phyloP scores from a whole-genome alignment of 2,888 invertebrate genomes.

The Ophion costatus region DNA sequence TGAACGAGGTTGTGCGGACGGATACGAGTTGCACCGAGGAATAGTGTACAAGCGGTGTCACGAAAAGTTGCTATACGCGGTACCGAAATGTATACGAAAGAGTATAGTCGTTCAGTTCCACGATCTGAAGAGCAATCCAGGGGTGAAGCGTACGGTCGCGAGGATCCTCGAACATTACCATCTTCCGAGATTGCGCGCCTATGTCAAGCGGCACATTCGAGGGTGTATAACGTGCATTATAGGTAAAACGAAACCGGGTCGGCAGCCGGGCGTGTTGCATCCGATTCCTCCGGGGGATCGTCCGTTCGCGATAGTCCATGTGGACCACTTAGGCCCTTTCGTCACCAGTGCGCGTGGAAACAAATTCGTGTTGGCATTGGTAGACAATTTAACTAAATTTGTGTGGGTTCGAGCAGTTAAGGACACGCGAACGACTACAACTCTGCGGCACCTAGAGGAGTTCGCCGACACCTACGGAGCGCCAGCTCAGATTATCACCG shows the following conservation, averaged over 20 bases:
- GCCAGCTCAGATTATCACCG: not conserved
- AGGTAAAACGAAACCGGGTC: not conserved
- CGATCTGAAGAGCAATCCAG: not conserved
- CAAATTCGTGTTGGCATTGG: not conserved
- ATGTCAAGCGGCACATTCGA: not conserved
- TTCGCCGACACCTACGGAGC: not conserved
- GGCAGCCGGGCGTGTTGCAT: not conserved
- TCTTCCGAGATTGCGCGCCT: not conserved
- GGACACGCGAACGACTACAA: not conserved
- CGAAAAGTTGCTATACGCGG: not conserved
- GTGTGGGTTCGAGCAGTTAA: too few species aligned
- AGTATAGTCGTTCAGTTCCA: not conserved
- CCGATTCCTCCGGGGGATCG: not conserved
- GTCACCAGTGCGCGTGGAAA: not conserved
- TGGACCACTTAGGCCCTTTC: not conserved
- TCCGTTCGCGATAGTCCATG: not conserved
- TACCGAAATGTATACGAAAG: slow-evolving; percentile 1
- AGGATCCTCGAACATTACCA: not conserved
- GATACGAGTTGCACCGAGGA: not conserved
- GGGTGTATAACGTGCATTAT: not conserved
- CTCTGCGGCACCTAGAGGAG: not conserved
- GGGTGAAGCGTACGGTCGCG: not conserved
- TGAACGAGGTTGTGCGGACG: not conserved
- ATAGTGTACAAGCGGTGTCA: not conserved
- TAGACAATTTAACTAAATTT: not conserved